Conservation (phyloP, 2,113 vertebrate species). For the Numida meleagris region DNA sequence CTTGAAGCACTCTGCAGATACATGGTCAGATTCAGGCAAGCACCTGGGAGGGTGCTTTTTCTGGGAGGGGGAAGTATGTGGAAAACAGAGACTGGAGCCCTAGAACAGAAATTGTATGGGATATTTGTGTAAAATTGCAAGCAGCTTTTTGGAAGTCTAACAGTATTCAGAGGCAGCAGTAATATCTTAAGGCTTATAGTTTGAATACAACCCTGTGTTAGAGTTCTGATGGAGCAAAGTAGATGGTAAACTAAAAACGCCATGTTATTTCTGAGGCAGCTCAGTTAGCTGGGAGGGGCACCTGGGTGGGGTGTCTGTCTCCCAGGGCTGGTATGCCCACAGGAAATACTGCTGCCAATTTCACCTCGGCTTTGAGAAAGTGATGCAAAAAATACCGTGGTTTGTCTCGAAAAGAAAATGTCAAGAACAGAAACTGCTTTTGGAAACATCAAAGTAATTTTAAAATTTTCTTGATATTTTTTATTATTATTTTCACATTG, state of each 20-base stretch:
- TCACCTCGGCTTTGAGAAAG: neutral
- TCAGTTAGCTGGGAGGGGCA: neutral
- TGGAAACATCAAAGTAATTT: neutral
- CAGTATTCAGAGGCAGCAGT: neutral
- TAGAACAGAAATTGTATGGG: neutral
- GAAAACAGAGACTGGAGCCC: neutral
- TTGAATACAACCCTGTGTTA: neutral
- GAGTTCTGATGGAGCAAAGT: neutral
- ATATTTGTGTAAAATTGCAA: neutral
- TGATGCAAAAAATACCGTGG: neutral
- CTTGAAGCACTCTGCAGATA: neutral
- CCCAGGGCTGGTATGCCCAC: neutral
- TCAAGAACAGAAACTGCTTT: neutral
- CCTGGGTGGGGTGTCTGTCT: neutral
- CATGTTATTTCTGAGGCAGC: neutral
- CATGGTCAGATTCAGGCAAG: neutral
- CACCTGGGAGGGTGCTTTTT: too few species aligned
- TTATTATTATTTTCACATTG: neutral
- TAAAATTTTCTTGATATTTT: neutral
- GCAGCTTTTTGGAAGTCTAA: neutral
- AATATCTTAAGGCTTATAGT: neutral
- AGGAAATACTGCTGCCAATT: neutral
- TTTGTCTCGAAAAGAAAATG: neutral
- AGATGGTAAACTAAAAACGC: neutral
- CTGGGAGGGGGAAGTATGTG: neutral